Percentiles rank a stretch among this genome's conserved stretches.
Conservation (phyloP, 2,888 invertebrate genomes). For the Hypomecis punctinalis region DNA sequence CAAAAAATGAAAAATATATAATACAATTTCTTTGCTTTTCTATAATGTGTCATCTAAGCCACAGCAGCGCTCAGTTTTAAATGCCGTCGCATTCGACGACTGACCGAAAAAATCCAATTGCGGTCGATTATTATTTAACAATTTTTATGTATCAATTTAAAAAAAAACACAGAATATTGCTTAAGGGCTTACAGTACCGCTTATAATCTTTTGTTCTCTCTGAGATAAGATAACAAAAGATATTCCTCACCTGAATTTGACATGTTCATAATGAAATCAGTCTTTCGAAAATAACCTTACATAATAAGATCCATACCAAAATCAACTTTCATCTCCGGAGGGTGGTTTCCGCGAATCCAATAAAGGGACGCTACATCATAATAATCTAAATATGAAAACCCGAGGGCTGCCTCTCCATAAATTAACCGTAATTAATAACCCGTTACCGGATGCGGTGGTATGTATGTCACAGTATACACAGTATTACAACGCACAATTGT, state of each 20-base stretch:
- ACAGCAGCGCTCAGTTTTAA: too few relatives aligned
- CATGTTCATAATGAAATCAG: constrained; percentile 2
- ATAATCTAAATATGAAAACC: constrained; percentile 34
- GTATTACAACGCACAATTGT: constrained; percentile 11
- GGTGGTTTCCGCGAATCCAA: constrained; percentile 18
- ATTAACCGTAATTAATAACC: constrained; percentile 59
- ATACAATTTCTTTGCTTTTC: too few relatives aligned
- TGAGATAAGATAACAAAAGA: background rate
- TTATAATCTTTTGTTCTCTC: too few relatives aligned
- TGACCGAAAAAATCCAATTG: too few relatives aligned
- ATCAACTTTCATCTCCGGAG: constrained; percentile 3
- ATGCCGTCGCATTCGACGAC: too few relatives aligned
- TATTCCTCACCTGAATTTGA: background rate
- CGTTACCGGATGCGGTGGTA: constrained; percentile 44
- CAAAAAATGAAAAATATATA: too few relatives aligned
- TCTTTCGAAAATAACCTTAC: background rate
- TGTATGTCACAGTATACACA: constrained; percentile 34
- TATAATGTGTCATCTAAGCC: too few relatives aligned
- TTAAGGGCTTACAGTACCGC: too few relatives aligned
- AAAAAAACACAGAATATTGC: too few relatives aligned
- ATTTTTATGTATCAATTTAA: too few relatives aligned
- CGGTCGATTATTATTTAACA: too few relatives aligned
- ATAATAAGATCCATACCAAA: constrained; percentile 1
- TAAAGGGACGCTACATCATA: constrained; percentile 29
- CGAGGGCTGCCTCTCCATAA: constrained; percentile 44